Evolutionary conservation across 2,113 vertebrate genomes (phyloP).

Genomic region (Asarcornis scutulata): DNA sequence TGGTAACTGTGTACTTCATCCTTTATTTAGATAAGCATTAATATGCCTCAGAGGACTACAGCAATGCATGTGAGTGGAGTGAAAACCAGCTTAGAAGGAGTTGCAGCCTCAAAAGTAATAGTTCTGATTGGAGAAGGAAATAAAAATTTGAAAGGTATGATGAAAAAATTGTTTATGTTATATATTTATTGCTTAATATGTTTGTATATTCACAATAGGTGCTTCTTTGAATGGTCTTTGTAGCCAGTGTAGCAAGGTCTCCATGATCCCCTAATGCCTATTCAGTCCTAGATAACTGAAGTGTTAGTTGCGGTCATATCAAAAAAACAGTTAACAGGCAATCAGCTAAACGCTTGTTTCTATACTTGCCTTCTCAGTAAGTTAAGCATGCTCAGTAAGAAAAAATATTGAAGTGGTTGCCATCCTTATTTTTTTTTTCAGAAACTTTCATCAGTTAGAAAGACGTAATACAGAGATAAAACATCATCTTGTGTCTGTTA

Average conservation of each 20-base stretch:
- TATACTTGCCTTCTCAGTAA: background rate
- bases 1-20: background rate
- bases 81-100: conserved; percentile 70
- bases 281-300: background rate
- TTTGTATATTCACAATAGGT: background rate
- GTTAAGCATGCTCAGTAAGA: background rate
- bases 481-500: background rate
- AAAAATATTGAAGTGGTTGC: background rate
- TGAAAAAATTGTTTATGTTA: background rate
- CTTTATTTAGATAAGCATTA: conserved; percentile 78
- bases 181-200: background rate
- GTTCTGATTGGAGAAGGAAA: conserved; percentile 81
- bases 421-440: background rate
- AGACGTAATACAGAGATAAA: background rate
- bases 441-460: background rate
- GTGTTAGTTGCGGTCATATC: background rate
- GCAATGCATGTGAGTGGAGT: conserved; percentile 49
- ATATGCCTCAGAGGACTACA: conserved; percentile 72
- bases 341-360: background rate
- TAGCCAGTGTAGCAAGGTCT: background rate
- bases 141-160: conserved; percentile 88
- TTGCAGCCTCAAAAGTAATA: conserved; percentile 78
- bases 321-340: background rate
- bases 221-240: background rate
- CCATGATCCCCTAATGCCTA: background rate